Conservation (phyloP, 2,797 vertebrate species). For the Typhlichthys subterraneus region DNA sequence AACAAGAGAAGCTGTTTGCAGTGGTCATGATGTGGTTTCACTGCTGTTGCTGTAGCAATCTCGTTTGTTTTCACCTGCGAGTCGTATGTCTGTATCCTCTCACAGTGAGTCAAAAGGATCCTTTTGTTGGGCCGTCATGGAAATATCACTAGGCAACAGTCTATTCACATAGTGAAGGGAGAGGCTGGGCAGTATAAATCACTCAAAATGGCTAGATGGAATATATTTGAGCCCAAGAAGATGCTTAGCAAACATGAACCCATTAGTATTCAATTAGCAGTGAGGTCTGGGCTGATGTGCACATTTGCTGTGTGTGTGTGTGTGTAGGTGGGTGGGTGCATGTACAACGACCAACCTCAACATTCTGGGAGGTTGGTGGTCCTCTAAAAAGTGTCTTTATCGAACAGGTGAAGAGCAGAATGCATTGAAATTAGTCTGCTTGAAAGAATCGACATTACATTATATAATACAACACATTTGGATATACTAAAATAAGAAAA, state of each 20-base stretch:
- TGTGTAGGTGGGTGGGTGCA: slow-evolving; percentile 14
- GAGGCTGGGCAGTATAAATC: slow-evolving; percentile 43
- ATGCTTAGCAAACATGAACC: slow-evolving; percentile 28
- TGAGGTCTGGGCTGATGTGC: slow-evolving; percentile 26
- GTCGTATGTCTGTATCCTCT: slow-evolving; percentile 21
- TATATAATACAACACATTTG: no score
- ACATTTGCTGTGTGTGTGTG: slow-evolving; percentile 1
- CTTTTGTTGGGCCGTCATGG: slow-evolving; percentile 18
- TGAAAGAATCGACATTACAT: no score
- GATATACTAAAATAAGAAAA: no score
- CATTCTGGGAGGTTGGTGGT: background rate
- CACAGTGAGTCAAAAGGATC: slow-evolving; percentile 28
- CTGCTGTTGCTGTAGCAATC: slow-evolving; percentile 8
- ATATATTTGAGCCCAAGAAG: slow-evolving; percentile 26
- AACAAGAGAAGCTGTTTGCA: slow-evolving; percentile 3
- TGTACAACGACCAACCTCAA: slow-evolving; percentile 23
- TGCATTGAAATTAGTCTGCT: no score
- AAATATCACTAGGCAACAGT: slow-evolving; percentile 50
- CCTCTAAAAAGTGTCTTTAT: no score
- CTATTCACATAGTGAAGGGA: slow-evolving; percentile 48
- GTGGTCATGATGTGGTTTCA: slow-evolving; percentile 21
- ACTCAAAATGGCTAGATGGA: slow-evolving; percentile 27
- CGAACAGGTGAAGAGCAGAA: no score
- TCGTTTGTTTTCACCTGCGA: background rate
- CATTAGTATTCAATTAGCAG: slow-evolving; percentile 40